phyloP scores from a whole-genome alignment of 2,888 invertebrate species.

The Charanyca ferruginea region DNA sequence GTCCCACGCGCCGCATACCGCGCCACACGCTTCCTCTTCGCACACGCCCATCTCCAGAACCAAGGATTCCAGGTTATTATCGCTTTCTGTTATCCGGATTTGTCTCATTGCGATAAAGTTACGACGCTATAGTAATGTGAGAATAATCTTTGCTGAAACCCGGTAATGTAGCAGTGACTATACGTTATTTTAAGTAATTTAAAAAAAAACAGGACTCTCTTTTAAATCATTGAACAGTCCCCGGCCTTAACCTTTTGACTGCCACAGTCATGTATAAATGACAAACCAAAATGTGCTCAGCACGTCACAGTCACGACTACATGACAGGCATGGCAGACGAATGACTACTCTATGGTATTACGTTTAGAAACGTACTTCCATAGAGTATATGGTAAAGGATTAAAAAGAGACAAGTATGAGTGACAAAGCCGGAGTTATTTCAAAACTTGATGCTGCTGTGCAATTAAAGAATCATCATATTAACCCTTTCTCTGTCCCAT shows the following conservation, averaged over 20 bases:
- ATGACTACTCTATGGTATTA: too few species aligned
- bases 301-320: too few species aligned
- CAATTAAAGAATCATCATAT: not conserved
- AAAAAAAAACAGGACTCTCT: too few species aligned
- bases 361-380: too few species aligned
- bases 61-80: slow-evolving; percentile 82
- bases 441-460: not conserved
- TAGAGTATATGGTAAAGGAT: not conserved
- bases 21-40: slow-evolving; percentile 55
- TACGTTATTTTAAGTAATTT: not conserved
- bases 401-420: not conserved
- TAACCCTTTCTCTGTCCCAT: too few species aligned
- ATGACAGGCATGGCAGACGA: too few species aligned
- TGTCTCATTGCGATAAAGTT: not conserved
- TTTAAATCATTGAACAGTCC: too few species aligned
- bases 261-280: too few species aligned
- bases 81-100: slow-evolving; percentile 1
- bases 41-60: slow-evolving; percentile 72
- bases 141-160: not conserved
- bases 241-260: too few species aligned
- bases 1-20: slow-evolving; percentile 58
- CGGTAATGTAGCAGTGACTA: not conserved
- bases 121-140: not conserved
- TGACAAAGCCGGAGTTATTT: not conserved
- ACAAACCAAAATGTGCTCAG: too few species aligned